Percentiles rank a stretch among this genome's conserved stretches.
These are phyloP conservation scores for Anarhynchus alexandrinus DNA, from an alignment of 2,113 vertebrate genomes.

Conservation along the genomic window DNA sequence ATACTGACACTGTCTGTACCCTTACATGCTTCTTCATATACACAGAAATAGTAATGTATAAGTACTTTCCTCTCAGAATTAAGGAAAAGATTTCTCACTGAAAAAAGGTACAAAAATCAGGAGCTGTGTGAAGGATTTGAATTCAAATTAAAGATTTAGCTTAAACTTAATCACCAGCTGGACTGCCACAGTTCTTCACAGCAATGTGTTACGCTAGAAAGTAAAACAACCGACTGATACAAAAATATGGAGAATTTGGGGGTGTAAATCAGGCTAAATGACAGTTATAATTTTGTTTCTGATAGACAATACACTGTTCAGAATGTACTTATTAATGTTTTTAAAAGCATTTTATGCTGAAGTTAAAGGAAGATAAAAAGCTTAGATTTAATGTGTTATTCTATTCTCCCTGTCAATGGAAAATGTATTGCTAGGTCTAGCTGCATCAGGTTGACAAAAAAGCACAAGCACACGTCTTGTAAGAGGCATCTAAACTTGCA, in stretches of 20 bases:
- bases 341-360: not conserved
- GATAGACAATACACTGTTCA: not conserved
- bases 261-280: not conserved
- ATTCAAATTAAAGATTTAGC: conserved; percentile 38
- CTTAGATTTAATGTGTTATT: not conserved
- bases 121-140: not conserved
- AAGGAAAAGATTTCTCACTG: not conserved
- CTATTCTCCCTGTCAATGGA: not conserved
- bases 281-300: not conserved
- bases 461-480: not conserved
- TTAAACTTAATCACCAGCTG: not conserved
- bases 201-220: not conserved
- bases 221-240: not conserved
- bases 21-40: not conserved
- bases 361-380: not conserved
- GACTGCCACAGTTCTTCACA: not conserved
- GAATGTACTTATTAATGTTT: not conserved
- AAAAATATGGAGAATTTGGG: not conserved
- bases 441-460: not conserved
- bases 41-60: not conserved
- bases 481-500: not conserved
- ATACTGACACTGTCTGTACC: not conserved
- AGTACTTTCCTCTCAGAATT: not conserved
- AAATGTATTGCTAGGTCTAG: not conserved
- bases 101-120: conserved; percentile 5